Conservation (phyloP, 2,888 invertebrate genomes). For the Drosophila yooni region DNA sequence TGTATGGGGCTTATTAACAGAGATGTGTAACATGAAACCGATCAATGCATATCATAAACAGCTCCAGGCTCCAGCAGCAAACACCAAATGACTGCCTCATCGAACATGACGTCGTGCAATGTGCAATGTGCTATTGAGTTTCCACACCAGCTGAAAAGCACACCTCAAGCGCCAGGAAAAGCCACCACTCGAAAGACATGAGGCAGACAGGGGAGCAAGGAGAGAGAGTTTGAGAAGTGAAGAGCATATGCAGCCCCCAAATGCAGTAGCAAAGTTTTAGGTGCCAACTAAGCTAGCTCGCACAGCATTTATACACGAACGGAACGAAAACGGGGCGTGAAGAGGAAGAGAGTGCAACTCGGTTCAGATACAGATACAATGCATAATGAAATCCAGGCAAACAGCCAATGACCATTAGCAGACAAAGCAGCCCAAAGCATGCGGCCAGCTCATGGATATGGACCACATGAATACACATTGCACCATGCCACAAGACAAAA, state of each 20-base stretch:
- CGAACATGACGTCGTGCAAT: background rate
- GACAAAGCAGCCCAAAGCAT: conserved; percentile 64
- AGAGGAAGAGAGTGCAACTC: background rate
- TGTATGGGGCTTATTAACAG: conserved; percentile 12
- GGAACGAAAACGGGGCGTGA: background rate
- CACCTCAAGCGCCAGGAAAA: conserved; percentile 69
- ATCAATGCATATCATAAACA: conserved; percentile 53
- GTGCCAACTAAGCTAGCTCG: conserved; percentile 55
- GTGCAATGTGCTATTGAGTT: conserved; percentile 49
- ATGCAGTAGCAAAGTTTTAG: conserved; percentile 73
- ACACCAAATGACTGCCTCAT: background rate
- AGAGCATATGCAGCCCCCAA: conserved; percentile 21
- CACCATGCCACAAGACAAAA: conserved; percentile 50
- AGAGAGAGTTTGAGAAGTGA: background rate
- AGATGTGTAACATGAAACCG: conserved; percentile 23
- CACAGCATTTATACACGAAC: conserved; percentile 39
- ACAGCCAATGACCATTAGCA: conserved; percentile 76
- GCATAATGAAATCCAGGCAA: conserved; percentile 71
- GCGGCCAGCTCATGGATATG: conserved; percentile 43
- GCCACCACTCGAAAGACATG: conserved; percentile 52
- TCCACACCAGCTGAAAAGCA: conserved; percentile 39
- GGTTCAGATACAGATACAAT: conserved; percentile 48
- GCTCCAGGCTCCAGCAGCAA: conserved; percentile 20
- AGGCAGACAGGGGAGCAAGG: conserved; percentile 8
- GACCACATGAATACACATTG: conserved; percentile 38